Conservation (phyloP, 2,888 invertebrate genomes). For the Spatulosminthurus flaviceps region DNA sequence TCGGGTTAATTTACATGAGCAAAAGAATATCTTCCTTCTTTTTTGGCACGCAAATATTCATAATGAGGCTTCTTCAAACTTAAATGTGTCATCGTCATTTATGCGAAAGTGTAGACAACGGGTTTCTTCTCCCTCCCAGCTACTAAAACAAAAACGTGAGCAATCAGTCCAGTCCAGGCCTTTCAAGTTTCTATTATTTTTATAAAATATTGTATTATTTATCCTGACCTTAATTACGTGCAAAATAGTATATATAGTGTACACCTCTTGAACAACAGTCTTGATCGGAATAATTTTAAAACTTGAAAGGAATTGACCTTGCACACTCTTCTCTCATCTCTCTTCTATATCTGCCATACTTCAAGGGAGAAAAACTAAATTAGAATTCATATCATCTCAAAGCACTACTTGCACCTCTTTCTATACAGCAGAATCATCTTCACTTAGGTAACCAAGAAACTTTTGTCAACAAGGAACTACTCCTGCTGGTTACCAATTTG, state of each 20-base stretch:
- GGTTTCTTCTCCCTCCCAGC: too few species aligned
- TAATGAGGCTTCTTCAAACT: not conserved
- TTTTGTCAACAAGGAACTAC: not conserved
- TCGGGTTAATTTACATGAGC: slow-evolving; percentile 14
- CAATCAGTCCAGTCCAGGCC: not conserved
- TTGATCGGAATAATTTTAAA: slow-evolving; percentile 10
- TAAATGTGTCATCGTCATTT: too few species aligned
- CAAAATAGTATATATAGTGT: not conserved
- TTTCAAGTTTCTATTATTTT: not conserved
- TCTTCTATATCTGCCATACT: not conserved
- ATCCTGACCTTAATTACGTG: slow-evolving; percentile 13
- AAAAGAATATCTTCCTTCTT: not conserved
- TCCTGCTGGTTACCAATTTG: not conserved
- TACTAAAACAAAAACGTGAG: too few species aligned
- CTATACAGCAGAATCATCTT: not conserved
- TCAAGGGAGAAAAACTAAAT: not conserved
- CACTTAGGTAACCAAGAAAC: not conserved
- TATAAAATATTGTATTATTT: slow-evolving; percentile 1
- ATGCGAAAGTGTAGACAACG: too few species aligned
- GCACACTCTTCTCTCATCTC: not conserved
- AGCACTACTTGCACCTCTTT: slow-evolving; percentile 1
- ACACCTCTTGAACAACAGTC: not conserved
- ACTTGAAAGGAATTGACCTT: slow-evolving; percentile 25
- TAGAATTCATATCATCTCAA: slow-evolving; percentile 5
- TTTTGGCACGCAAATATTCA: not conserved